Evolutionary conservation across 2,888 invertebrate species (phyloP).

Genomic region (Ctenicera cuprea): DNA sequence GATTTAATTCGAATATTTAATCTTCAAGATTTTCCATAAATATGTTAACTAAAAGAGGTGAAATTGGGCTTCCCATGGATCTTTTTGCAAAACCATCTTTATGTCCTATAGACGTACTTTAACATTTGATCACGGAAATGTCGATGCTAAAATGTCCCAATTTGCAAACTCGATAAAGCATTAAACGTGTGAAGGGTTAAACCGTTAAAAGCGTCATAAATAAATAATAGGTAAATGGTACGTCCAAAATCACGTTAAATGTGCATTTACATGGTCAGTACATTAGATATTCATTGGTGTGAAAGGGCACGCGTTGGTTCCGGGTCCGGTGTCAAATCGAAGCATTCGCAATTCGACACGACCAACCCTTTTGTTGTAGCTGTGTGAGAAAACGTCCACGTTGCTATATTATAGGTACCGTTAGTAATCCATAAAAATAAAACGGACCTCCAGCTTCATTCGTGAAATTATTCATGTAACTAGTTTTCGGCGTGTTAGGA

Average conservation of each 20-base stretch:
- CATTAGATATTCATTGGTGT: slow-evolving; percentile 60
- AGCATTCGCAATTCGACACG: slow-evolving; percentile 61
- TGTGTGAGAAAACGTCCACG: slow-evolving; percentile 49
- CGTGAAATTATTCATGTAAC: slow-evolving; percentile 35
- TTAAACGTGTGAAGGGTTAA: neutral
- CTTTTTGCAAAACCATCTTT: no score
- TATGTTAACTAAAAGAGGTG: no score
- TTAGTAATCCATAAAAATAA: slow-evolving; percentile 31
- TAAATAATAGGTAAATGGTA: slow-evolving; percentile 6
- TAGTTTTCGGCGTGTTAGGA: neutral
- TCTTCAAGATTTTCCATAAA: no score
- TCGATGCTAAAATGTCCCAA: no score
- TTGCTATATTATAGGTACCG: slow-evolving; percentile 18
- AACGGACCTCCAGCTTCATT: slow-evolving; percentile 9
- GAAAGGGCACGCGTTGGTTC: slow-evolving; percentile 58
- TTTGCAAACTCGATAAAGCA: neutral
- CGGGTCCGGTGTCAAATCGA: slow-evolving; percentile 57
- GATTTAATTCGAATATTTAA: no score
- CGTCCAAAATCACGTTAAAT: slow-evolving; percentile 33
- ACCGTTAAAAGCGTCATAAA: neutral
- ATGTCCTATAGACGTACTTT: no score
- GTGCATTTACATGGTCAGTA: slow-evolving; percentile 56
- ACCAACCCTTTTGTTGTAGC: slow-evolving; percentile 57
- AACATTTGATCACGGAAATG: no score
- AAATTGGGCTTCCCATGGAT: no score